Percentiles rank a stretch among this genome's conserved stretches.
These are phyloP conservation scores for Atethmia centrago DNA, from an alignment of 2,888 invertebrate species.

Conservation along the genomic window DNA sequence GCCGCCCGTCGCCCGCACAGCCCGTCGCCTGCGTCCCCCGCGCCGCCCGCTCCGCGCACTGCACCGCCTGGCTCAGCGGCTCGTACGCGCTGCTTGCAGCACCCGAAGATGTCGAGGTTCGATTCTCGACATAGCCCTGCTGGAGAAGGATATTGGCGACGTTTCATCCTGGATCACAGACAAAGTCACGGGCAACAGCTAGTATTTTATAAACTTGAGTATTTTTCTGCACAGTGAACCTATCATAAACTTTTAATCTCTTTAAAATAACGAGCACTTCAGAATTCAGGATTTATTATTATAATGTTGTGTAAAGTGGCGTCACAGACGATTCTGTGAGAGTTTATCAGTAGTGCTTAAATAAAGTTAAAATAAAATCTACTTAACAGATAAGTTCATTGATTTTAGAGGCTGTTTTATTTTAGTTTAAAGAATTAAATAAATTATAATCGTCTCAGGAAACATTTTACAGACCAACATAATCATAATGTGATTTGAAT, in stretches of 20 bases:
- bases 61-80: no score
- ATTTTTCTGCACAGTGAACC: conserved; percentile 15
- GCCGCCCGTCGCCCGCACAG: no score
- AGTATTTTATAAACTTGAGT: conserved; percentile 3
- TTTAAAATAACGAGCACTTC: conserved; percentile 25
- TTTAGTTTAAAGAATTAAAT: background rate
- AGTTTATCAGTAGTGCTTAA: background rate
- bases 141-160: no score
- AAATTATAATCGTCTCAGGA: background rate
- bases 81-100: no score
- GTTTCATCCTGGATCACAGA: no score
- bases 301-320: conserved; percentile 24
- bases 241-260: conserved; percentile 35
- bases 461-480: background rate
- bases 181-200: no score
- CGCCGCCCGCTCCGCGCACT: no score
- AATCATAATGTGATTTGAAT: no score
- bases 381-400: background rate
- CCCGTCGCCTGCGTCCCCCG: no score
- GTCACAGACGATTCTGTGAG: background rate
- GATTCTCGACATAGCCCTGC: no score
- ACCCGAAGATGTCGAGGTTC: no score
- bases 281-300: conserved; percentile 30
- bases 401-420: background rate
- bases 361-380: background rate